Conservation (phyloP, 2,888 invertebrate species). For the Apocheima hispidaria region DNA sequence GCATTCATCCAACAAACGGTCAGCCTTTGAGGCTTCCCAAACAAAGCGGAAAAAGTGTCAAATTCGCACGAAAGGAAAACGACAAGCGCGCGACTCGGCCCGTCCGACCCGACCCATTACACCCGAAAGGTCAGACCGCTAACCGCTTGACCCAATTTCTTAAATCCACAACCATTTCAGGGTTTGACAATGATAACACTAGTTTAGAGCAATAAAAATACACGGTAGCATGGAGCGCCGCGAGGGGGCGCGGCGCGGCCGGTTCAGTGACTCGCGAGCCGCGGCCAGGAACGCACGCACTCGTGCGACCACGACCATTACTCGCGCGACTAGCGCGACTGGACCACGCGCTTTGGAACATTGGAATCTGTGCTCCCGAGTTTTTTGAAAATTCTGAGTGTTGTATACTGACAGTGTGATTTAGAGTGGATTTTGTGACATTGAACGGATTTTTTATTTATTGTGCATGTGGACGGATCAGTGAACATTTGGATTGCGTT, state of each 20-base stretch:
- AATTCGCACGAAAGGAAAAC: constrained; percentile 17
- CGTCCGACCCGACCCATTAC: constrained; percentile 23
- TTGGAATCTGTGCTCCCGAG: constrained; percentile 57
- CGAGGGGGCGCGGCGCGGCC: constrained; percentile 64
- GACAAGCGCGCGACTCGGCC: constrained; percentile 6
- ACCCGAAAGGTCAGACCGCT: constrained; percentile 42
- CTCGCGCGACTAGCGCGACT: constrained; percentile 45
- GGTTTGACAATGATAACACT: constrained; percentile 77
- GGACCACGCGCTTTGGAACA: constrained; percentile 54
- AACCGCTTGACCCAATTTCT: constrained; percentile 75
- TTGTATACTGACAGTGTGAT: constrained; percentile 53
- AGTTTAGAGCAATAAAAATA: constrained; percentile 70
- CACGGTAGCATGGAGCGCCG: constrained; percentile 55
- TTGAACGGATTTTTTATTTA: constrained; percentile 55
- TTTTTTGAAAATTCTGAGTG: constrained; percentile 66
- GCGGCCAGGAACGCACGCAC: constrained; percentile 61
- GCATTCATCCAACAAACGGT: constrained; percentile 9
- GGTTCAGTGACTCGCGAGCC: constrained; percentile 81
- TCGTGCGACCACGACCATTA: constrained; percentile 46
- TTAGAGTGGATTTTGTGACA: constrained; percentile 47
- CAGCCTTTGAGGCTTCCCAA: constrained; percentile 3
- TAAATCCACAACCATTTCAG: constrained; percentile 72
- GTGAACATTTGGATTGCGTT: constrained; percentile 82
- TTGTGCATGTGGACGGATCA: constrained; percentile 74
- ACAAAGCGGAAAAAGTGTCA: constrained; percentile 13